Percentiles rank a stretch among this genome's conserved stretches.
Evolutionary conservation across 2,888 invertebrate genomes (phyloP).

Genomic region (Sesamia inferens): DNA sequence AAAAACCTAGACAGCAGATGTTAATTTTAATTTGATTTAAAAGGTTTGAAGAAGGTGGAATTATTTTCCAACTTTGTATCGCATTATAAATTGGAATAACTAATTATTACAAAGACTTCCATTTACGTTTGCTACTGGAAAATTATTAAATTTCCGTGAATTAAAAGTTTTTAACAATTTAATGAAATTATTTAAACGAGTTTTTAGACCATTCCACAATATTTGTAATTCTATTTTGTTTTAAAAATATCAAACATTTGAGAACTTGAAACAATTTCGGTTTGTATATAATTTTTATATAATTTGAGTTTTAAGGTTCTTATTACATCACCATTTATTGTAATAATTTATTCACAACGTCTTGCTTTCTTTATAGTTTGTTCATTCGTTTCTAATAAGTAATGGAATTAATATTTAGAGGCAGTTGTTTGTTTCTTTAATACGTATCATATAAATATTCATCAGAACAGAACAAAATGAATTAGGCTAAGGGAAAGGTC

Average conservation of each 20-base stretch:
- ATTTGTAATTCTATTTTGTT: conserved; percentile 45
- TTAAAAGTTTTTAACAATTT: conserved; percentile 32
- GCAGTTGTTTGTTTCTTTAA: not conserved
- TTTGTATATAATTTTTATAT: conserved; percentile 1
- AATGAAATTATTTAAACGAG: conserved; percentile 39
- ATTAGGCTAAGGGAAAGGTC: not conserved
- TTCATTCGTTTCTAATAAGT: not conserved
- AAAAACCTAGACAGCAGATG: too few species aligned
- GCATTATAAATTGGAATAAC: conserved; percentile 36
- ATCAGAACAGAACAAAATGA: not conserved
- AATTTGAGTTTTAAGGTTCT: not conserved
- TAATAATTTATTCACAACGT: conserved; percentile 13
- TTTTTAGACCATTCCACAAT: conserved; percentile 21
- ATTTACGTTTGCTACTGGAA: conserved; percentile 17
- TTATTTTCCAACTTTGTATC: conserved; percentile 26
- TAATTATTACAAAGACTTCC: conserved; percentile 21
- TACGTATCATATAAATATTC: not conserved
- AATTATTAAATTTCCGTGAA: conserved; percentile 28
- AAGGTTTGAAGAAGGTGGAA: not conserved
- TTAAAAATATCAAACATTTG: conserved; percentile 17
- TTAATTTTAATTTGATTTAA: not conserved
- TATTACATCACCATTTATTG: not conserved
- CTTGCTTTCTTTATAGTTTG: not conserved
- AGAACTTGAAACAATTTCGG: not conserved
- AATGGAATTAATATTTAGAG: not conserved